These are phyloP conservation scores for Sinocyclocheilus grahami DNA, from an alignment of 2,113 vertebrate species.

Conservation along the genomic window DNA sequence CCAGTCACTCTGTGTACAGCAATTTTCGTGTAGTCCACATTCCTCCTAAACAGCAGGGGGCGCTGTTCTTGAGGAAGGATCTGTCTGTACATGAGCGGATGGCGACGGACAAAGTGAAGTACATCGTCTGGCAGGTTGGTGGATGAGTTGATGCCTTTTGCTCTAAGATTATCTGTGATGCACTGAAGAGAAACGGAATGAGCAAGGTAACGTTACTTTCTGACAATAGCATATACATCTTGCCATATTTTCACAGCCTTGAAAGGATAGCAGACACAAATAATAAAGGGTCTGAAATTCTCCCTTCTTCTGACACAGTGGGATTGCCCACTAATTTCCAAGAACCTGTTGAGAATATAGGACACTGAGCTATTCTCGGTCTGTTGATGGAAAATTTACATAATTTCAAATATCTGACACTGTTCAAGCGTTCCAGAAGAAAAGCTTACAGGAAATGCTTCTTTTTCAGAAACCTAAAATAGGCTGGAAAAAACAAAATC, in stretches of 20 bases:
- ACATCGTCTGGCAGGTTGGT: slow-evolving; percentile 90
- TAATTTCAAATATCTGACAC: neutral
- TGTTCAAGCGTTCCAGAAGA: neutral
- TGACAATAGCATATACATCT: neutral
- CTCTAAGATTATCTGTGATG: slow-evolving; percentile 84
- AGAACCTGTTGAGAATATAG: neutral
- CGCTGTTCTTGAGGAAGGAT: slow-evolving; percentile 79
- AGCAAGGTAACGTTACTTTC: neutral
- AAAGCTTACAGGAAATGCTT: neutral
- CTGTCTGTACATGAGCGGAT: slow-evolving; percentile 90
- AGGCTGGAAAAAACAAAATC: neutral
- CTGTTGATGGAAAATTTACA: neutral
- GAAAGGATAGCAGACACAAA: neutral
- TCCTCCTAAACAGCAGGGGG: slow-evolving; percentile 89
- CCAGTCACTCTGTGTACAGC: slow-evolving; percentile 79
- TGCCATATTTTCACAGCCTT: neutral
- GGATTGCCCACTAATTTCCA: neutral
- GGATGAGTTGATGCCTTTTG: slow-evolving; percentile 84
- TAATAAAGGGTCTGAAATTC: neutral
- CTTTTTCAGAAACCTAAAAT: neutral
- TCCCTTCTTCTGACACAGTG: neutral
- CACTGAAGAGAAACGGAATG: slow-evolving; percentile 75
- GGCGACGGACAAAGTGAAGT: slow-evolving; percentile 90
- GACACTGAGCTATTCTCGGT: neutral
- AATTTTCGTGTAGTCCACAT: slow-evolving; percentile 84